Percentiles rank a stretch among this genome's conserved stretches.
Evolutionary conservation across 2,113 vertebrate species (phyloP).

Genomic region (Tinamus guttatus): DNA sequence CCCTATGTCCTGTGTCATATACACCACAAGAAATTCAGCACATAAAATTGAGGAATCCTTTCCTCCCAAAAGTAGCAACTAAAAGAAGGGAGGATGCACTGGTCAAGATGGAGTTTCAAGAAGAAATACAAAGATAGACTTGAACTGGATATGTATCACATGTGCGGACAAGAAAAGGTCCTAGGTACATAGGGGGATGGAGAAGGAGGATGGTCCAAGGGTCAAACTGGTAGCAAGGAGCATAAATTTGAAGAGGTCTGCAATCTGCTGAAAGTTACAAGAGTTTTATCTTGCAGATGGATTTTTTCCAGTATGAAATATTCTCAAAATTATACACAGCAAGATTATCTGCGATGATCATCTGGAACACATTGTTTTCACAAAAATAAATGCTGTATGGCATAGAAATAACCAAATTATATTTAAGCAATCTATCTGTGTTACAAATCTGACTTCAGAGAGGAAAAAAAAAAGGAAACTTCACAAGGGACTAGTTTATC

Average conservation of each 20-base stretch:
- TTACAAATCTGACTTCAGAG: neutral
- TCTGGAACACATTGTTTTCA: neutral
- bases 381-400: neutral
- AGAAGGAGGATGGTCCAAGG: neutral
- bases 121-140: neutral
- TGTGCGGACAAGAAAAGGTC: neutral
- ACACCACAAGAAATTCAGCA: neutral
- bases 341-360: neutral
- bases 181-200: neutral
- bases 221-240: neutral
- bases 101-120: neutral
- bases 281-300: neutral
- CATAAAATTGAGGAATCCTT: no score
- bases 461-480: neutral
- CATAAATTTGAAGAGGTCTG: neutral
- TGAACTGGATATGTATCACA: fast-evolving
- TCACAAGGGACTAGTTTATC: neutral
- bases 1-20: neutral
- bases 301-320: neutral
- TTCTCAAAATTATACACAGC: neutral
- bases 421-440: neutral
- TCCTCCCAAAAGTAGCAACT: neutral
- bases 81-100: neutral
- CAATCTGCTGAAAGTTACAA: neutral
- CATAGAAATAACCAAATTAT: neutral